Percentiles rank a stretch among this genome's conserved stretches.
Conservation (phyloP, 2,797 vertebrate species). For the Enteromius argenteus region DNA sequence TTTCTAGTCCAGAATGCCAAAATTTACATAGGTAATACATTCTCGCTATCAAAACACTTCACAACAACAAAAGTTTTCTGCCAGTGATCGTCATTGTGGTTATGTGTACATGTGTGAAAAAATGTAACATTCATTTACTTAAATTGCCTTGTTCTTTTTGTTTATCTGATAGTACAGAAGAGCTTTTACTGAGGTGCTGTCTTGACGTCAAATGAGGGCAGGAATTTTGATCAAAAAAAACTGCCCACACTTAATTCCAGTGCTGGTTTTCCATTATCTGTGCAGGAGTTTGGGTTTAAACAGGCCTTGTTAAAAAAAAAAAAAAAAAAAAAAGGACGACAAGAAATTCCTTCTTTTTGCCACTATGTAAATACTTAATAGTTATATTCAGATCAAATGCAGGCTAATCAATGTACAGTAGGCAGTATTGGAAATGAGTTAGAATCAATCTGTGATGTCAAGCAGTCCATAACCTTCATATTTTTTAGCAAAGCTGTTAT, state of each 20-base stretch:
- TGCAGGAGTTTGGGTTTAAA: conserved; percentile 56
- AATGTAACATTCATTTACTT: neutral
- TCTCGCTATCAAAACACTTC: neutral
- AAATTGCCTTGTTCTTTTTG: neutral
- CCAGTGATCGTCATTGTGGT: neutral
- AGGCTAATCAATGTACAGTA: neutral
- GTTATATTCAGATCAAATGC: neutral
- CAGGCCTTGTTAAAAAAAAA: conserved; percentile 26
- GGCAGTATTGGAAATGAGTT: too few species aligned
- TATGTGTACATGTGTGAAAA: neutral
- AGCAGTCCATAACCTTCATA: neutral
- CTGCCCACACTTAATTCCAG: conserved; percentile 42
- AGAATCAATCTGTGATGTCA: neutral
- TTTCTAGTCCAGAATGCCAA: neutral
- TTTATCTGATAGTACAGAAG: neutral
- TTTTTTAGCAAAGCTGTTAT: neutral
- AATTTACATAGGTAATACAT: conserved; percentile 25
- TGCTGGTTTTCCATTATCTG: conserved; percentile 43
- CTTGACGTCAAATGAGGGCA: conserved; percentile 18
- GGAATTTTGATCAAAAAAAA: conserved; percentile 38
- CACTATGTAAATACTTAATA: neutral
- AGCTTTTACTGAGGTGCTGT: neutral
- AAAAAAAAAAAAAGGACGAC: conserved; percentile 27
- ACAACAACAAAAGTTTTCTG: neutral
- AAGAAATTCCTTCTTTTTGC: conserved; percentile 26